phyloP scores from a whole-genome alignment of 2,888 invertebrate genomes.

The Suillia variegata region DNA sequence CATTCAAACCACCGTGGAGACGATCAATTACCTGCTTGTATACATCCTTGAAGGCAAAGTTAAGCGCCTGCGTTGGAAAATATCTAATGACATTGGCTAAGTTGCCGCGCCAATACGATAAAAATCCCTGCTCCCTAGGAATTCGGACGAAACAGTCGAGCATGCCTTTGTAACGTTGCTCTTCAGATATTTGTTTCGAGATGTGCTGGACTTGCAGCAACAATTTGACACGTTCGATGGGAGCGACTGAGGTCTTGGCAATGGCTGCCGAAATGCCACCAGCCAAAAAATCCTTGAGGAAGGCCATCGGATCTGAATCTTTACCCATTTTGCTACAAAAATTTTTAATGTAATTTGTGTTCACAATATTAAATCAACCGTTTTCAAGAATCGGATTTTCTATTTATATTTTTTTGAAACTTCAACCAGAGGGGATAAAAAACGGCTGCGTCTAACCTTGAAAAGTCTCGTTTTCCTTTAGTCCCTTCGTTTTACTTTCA shows the following conservation, averaged over 20 bases:
- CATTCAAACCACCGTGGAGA: no score
- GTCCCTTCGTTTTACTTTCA: no score
- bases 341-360: no score
- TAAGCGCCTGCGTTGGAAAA: constrained; percentile 92
- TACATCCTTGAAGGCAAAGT: constrained; percentile 95
- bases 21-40: constrained; percentile 81
- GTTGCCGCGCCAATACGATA: constrained; percentile 92
- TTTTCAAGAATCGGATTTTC: no score
- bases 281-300: constrained; percentile 87
- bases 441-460: no score
- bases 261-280: constrained; percentile 93
- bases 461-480: no score
- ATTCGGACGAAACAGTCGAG: constrained; percentile 83
- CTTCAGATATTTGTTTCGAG: constrained; percentile 84
- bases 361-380: no score
- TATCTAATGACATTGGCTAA: constrained; percentile 92
- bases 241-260: constrained; percentile 92
- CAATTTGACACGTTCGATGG: constrained; percentile 93
- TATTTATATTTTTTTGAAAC: no score
- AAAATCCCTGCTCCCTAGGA: constrained; percentile 83
- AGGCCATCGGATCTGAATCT: constrained; percentile 76
- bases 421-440: no score
- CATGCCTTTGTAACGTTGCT: constrained; percentile 91
- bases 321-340: constrained; percentile 58
- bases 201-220: constrained; percentile 93